Evolutionary conservation across 2,797 vertebrate genomes (phyloP).

Genomic region (Rhinella marina): DNA sequence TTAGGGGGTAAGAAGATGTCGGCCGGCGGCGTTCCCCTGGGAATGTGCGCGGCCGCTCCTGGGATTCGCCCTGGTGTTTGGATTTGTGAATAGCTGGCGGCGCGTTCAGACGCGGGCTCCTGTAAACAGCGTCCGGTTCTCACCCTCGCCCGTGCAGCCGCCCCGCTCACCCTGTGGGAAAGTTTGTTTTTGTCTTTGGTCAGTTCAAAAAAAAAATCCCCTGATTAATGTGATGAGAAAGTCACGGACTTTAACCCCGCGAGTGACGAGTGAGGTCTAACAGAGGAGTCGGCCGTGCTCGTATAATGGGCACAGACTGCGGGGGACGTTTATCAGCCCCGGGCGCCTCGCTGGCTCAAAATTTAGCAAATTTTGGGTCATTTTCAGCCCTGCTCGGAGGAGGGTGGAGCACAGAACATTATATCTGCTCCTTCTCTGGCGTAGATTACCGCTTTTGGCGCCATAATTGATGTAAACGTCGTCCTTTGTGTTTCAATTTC

Average conservation of each 20-base stretch:
- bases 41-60: constrained; percentile 14
- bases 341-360: no score
- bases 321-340: no score
- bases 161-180: constrained; percentile 23
- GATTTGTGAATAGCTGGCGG: constrained; percentile 26
- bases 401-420: no score
- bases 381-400: no score
- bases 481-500: no score
- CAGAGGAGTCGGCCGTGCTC: no score
- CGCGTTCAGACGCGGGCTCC: constrained; percentile 1
- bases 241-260: background rate
- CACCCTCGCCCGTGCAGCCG: background rate
- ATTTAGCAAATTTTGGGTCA: no score
- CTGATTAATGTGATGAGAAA: constrained; percentile 11
- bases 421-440: no score
- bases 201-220: background rate
- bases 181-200: constrained; percentile 36
- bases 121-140: background rate
- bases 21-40: background rate
- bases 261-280: background rate
- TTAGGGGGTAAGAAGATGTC: background rate
- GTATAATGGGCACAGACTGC: no score
- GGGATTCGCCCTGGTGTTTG: constrained; percentile 23
- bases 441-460: no score
- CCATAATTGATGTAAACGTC: no score